Conservation (phyloP, 2,113 vertebrate genomes). For the Salvator merianae region DNA sequence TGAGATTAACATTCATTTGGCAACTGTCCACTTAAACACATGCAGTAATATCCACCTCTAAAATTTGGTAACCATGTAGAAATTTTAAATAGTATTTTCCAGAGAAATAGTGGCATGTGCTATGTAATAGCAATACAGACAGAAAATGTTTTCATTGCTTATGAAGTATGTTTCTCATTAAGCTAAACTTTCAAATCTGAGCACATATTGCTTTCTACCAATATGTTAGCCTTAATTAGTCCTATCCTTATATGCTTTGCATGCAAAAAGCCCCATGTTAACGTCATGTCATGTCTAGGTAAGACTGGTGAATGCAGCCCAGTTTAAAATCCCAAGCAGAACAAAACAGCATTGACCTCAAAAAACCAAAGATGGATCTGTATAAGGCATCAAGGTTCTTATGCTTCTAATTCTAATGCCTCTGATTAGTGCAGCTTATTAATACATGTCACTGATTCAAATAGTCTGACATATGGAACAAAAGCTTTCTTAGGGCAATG, state of each 20-base stretch:
- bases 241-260: background rate
- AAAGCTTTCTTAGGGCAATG: conserved; percentile 15
- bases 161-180: background rate
- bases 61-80: background rate
- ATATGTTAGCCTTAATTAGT: background rate
- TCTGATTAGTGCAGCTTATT: background rate
- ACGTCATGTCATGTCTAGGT: too few species aligned
- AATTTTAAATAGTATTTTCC: background rate
- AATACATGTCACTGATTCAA: conserved; percentile 11
- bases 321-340: too few species aligned
- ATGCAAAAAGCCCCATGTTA: too few species aligned
- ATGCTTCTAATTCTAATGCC: background rate
- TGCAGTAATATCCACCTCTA: background rate
- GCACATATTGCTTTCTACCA: background rate
- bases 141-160: background rate
- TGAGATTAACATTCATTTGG: background rate
- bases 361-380: too few species aligned
- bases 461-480: background rate
- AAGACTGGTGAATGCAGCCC: too few species aligned
- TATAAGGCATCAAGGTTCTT: background rate
- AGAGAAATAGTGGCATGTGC: background rate
- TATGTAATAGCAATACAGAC: background rate
- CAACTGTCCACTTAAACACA: background rate
- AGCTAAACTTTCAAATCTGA: background rate
- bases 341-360: too few species aligned